These are phyloP conservation scores for Sigmodon hispidus DNA, from an alignment of 2,113 vertebrate species.

Conservation along the genomic window DNA sequence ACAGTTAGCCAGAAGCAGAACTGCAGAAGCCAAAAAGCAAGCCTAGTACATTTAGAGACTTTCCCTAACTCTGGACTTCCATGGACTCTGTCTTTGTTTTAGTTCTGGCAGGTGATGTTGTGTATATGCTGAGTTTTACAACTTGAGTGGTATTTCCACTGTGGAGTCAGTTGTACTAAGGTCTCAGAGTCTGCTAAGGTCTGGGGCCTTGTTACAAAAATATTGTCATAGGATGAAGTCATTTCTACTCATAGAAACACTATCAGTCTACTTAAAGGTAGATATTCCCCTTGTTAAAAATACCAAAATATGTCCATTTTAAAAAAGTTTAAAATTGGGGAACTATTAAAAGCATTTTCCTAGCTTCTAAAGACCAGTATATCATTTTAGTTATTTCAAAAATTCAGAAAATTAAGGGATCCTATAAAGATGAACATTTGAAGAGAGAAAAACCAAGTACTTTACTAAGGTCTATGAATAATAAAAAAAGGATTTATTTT, in stretches of 20 bases:
- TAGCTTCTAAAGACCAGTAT: neutral
- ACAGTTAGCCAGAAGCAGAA: neutral
- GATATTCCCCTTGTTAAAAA: neutral
- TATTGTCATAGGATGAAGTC: neutral
- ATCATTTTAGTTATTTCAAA: constrained; percentile 45
- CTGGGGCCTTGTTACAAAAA: neutral
- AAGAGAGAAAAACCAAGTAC: neutral
- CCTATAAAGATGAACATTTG: neutral
- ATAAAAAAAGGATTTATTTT: neutral
- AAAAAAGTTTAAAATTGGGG: neutral
- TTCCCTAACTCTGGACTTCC: neutral
- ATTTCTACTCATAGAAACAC: neutral
- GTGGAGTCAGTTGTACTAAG: neutral
- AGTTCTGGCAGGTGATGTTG: neutral
- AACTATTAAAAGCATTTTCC: neutral
- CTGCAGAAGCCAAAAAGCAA: neutral
- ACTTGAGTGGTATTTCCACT: neutral
- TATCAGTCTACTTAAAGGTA: neutral
- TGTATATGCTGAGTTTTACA: neutral
- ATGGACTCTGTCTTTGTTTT: neutral
- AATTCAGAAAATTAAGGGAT: neutral
- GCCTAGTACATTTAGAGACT: neutral
- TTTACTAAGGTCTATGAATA: neutral
- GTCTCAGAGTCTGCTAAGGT: neutral
- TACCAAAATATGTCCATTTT: neutral